A percentile compares a stretch with the other conserved stretches of the same genome.
phyloP scores from a whole-genome alignment of 2,888 invertebrate genomes.

The Cephus sareptanus region DNA sequence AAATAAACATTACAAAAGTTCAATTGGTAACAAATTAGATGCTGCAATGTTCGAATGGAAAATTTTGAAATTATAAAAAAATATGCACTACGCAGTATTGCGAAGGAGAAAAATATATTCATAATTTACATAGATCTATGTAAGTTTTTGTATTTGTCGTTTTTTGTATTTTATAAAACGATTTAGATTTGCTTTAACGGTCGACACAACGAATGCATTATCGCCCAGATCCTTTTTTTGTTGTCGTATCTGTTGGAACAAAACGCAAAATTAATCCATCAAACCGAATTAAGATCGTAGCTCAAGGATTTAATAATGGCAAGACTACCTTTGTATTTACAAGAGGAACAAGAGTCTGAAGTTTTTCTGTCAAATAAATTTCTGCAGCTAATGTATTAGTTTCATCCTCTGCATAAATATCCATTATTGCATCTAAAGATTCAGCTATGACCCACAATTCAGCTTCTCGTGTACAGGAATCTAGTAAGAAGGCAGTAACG shows the following conservation, averaged over 20 bases:
- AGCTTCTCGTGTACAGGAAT: slow-evolving; percentile 70
- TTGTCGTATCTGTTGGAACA: slow-evolving; percentile 70
- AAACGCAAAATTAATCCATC: slow-evolving; percentile 13
- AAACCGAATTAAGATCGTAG: not conserved
- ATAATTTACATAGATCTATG: slow-evolving; percentile 11
- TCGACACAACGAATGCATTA: slow-evolving; percentile 77
- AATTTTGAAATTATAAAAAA: not conserved
- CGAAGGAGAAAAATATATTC: not conserved
- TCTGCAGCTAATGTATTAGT: slow-evolving; percentile 74
- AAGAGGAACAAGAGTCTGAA: slow-evolving; percentile 70
- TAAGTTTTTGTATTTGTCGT: slow-evolving; percentile 56
- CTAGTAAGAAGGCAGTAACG: slow-evolving; percentile 73
- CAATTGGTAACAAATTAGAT: not conserved
- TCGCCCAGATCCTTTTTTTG: slow-evolving; percentile 76
- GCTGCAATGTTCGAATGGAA: not conserved
- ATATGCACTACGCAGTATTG: not conserved
- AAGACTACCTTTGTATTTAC: slow-evolving; percentile 74
- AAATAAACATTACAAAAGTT: not conserved
- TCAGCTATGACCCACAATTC: slow-evolving; percentile 81
- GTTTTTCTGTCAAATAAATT: slow-evolving; percentile 73
- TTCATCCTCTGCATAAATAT: slow-evolving; percentile 82
- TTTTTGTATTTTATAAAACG: slow-evolving; percentile 80
- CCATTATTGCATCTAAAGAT: slow-evolving; percentile 79
- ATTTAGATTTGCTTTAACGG: slow-evolving; percentile 76
- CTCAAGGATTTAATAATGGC: not conserved